These are phyloP conservation scores for Drosophila neonasuta DNA, from an alignment of 2,888 invertebrate genomes.

Conservation along the genomic window DNA sequence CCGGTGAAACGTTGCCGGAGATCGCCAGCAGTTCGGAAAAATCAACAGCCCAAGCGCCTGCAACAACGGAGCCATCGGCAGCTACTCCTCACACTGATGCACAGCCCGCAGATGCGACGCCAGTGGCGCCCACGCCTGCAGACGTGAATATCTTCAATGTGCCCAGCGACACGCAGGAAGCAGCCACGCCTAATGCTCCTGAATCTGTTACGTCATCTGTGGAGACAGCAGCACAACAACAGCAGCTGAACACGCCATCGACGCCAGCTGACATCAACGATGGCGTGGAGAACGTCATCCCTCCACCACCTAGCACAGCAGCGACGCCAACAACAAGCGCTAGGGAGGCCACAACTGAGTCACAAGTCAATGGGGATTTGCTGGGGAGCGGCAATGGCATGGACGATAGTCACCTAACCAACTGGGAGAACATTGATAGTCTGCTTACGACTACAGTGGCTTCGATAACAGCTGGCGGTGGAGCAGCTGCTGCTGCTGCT, in stretches of 20 bases:
- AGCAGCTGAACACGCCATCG: constrained; percentile 27
- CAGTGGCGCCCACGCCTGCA: constrained; percentile 42
- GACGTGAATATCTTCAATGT: constrained; percentile 68
- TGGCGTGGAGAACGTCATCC: constrained; percentile 17
- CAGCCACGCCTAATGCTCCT: constrained; percentile 31
- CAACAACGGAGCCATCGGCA: constrained; percentile 29
- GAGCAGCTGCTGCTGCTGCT: constrained; percentile 57
- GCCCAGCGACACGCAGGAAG: constrained; percentile 39
- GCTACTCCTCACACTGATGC: neutral
- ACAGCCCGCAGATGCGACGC: constrained; percentile 4
- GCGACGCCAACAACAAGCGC: constrained; percentile 21
- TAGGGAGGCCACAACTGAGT: constrained; percentile 13
- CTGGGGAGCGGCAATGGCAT: constrained; percentile 49
- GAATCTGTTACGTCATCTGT: constrained; percentile 1
- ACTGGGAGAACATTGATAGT: constrained; percentile 80
- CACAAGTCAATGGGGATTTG: constrained; percentile 35
- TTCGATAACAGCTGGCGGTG: constrained; percentile 58
- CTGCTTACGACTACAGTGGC: constrained; percentile 75
- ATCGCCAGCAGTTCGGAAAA: constrained; percentile 8
- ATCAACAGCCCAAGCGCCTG: constrained; percentile 16
- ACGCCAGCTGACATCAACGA: constrained; percentile 8
- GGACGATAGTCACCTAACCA: constrained; percentile 56
- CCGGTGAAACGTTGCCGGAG: neutral
- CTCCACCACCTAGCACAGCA: constrained; percentile 21
- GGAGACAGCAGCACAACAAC: constrained; percentile 6